Conservation (phyloP, 2,888 invertebrate genomes). For the Elgonia sp. region DNA sequence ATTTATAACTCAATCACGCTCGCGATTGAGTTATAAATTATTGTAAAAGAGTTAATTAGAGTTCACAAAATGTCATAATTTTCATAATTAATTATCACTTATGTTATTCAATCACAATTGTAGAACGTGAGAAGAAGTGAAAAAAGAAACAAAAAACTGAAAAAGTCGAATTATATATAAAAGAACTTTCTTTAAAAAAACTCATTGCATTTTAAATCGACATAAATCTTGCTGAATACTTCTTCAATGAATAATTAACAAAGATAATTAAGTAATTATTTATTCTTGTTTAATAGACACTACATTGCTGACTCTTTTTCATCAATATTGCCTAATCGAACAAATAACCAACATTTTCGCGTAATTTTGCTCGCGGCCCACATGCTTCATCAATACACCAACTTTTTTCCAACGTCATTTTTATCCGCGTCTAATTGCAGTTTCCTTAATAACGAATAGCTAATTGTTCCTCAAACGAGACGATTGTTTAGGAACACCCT, state of each 20-base stretch:
- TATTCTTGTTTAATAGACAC: not conserved
- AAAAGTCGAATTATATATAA: not conserved
- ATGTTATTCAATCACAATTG: slow-evolving; percentile 18
- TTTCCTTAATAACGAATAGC: slow-evolving; percentile 53
- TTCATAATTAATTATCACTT: slow-evolving; percentile 50
- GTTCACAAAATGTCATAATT: slow-evolving; percentile 56
- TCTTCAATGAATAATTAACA: not conserved
- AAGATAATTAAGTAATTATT: not conserved
- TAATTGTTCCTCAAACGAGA: slow-evolving; percentile 63
- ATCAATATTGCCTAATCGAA: slow-evolving; percentile 49
- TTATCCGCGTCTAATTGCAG: slow-evolving; percentile 52
- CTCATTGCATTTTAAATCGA: not conserved
- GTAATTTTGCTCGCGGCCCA: slow-evolving; percentile 55
- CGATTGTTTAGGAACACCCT: slow-evolving; percentile 60
- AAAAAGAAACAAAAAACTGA: not conserved
- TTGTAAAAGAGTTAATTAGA: slow-evolving; percentile 55
- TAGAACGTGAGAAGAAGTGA: not conserved
- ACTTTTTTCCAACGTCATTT: slow-evolving; percentile 41
- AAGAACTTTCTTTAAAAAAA: not conserved
- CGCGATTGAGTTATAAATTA: slow-evolving; percentile 51
- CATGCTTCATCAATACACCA: slow-evolving; percentile 39
- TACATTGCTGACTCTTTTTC: not conserved
- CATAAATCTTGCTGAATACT: not conserved
- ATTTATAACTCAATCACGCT: slow-evolving; percentile 53
- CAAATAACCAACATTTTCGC: slow-evolving; percentile 45